Conservation (phyloP, 2,888 invertebrate species). For the Uloborus plumipes region DNA sequence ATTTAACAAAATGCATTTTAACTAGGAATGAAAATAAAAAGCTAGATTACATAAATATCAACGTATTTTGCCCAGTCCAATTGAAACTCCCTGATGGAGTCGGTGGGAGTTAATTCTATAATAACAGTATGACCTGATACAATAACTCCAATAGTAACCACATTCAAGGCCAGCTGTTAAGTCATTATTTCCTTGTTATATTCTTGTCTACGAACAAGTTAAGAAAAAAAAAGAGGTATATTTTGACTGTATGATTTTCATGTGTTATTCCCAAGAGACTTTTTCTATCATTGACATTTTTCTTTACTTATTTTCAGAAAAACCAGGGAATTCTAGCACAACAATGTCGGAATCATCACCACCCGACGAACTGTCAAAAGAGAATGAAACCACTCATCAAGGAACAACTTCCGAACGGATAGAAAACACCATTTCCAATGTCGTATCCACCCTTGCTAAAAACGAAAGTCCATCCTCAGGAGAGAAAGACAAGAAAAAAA, state of each 20-base stretch:
- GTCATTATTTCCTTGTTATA: too few species aligned
- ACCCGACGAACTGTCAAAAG: slow-evolving; percentile 24
- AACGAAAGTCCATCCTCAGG: slow-evolving; percentile 45
- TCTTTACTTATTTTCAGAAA: slow-evolving; percentile 6
- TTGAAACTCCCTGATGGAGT: too few species aligned
- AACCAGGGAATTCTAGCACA: neutral
- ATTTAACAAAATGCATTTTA: too few species aligned
- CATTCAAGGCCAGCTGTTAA: too few species aligned
- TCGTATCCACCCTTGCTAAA: slow-evolving; percentile 43
- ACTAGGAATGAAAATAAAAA: too few species aligned
- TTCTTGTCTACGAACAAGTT: too few species aligned
- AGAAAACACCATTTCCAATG: slow-evolving; percentile 41
- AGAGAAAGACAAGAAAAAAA: slow-evolving; percentile 56
- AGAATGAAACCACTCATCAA: slow-evolving; percentile 17
- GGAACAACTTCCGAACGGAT: slow-evolving; percentile 35
- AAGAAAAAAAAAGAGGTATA: too few species aligned
- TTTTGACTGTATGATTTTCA: neutral
- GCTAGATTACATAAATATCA: too few species aligned
- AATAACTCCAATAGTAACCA: too few species aligned
- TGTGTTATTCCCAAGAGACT: neutral
- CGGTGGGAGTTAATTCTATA: too few species aligned
- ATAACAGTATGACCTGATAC: too few species aligned
- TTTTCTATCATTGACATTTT: neutral
- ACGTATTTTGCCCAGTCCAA: too few species aligned
- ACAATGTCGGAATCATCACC: slow-evolving; percentile 49